Evolutionary conservation across 2,888 invertebrate species (phyloP).

Genomic region (Eurois occulta): DNA sequence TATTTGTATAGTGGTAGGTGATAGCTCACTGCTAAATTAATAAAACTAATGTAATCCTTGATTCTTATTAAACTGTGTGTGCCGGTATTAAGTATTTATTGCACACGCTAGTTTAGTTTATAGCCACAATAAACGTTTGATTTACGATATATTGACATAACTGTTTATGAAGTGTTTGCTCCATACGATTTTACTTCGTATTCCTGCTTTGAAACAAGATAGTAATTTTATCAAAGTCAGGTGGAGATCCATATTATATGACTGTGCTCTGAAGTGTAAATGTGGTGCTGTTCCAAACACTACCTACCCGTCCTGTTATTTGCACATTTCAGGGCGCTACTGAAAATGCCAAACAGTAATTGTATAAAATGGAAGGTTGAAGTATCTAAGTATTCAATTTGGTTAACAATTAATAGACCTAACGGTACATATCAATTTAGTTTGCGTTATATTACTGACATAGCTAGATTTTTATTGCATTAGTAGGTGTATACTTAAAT

Average conservation of each 20-base stretch:
- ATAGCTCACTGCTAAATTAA: not conserved
- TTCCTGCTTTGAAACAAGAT: not conserved
- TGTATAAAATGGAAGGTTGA: not conserved
- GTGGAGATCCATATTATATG: not conserved
- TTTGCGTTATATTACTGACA: not conserved
- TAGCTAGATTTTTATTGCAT: too few relatives aligned
- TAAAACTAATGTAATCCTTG: not conserved
- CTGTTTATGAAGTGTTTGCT: slow-evolving; percentile 14
- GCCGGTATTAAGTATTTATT: slow-evolving; percentile 34
- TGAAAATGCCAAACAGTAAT: not conserved
- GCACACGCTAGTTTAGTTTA: slow-evolving; percentile 34
- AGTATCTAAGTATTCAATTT: too few relatives aligned
- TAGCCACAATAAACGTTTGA: slow-evolving; percentile 19
- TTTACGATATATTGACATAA: slow-evolving; percentile 38
- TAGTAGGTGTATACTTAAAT: not conserved
- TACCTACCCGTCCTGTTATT: not conserved
- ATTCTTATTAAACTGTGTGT: not conserved
- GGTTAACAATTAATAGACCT: too few relatives aligned
- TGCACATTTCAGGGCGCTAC: not conserved
- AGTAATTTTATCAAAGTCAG: not conserved
- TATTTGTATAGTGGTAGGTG: not conserved
- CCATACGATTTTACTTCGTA: not conserved
- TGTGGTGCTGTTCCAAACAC: not conserved
- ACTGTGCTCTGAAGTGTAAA: not conserved
- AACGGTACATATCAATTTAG: not conserved